These are phyloP conservation scores for Aphyosemion australe DNA, from an alignment of 2,113 vertebrate species.

Conservation along the genomic window DNA sequence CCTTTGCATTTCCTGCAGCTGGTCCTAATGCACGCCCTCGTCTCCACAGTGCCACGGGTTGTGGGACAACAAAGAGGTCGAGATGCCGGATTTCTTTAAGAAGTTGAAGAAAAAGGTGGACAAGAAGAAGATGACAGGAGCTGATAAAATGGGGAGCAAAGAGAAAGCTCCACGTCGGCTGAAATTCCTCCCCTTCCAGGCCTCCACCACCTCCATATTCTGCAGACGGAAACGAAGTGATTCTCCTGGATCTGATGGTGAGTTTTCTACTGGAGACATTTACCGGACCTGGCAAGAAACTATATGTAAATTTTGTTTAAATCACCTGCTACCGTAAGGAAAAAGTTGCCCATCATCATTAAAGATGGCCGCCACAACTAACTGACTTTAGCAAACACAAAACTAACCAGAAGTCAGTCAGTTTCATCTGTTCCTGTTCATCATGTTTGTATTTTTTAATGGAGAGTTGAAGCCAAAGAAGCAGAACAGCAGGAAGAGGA, in stretches of 20 bases:
- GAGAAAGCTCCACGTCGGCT: constrained; percentile 38
- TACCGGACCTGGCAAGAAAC: not conserved
- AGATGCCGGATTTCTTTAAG: constrained; percentile 79
- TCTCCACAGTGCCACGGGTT: constrained; percentile 78
- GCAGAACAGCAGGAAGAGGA: constrained; percentile 72
- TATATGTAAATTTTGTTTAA: not conserved
- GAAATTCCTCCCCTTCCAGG: constrained; percentile 71
- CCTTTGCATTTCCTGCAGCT: not conserved
- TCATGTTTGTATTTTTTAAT: constrained; percentile 20
- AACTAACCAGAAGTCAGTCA: too few relatives aligned
- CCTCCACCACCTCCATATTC: constrained; percentile 68
- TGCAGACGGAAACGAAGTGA: constrained; percentile 39
- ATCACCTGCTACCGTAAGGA: too few relatives aligned
- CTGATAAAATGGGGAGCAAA: constrained; percentile 32
- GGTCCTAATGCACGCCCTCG: not conserved
- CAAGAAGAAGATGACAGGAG: constrained; percentile 70
- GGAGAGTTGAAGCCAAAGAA: constrained; percentile 65
- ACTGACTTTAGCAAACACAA: too few relatives aligned
- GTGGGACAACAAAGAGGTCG: constrained; percentile 82
- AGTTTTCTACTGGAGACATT: not conserved
- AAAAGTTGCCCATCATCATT: too few relatives aligned
- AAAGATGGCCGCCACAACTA: too few relatives aligned
- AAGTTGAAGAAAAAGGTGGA: constrained; percentile 76
- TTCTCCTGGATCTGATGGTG: constrained; percentile 57
- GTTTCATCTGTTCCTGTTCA: too few relatives aligned